Conservation (phyloP, 2,797 vertebrate genomes). For the Danio tinwini region DNA sequence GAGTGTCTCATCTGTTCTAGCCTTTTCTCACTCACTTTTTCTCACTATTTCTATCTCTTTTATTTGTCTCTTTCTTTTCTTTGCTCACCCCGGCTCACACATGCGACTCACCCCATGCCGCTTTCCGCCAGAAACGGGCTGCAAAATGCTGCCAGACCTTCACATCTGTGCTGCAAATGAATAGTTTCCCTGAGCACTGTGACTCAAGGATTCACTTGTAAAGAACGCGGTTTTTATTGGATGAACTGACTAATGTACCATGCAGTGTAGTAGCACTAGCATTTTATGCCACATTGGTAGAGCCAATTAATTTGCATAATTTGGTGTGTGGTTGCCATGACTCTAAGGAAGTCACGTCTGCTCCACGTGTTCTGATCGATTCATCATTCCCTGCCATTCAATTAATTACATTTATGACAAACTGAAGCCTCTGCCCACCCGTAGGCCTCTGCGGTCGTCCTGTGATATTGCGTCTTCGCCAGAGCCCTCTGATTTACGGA, state of each 20-base stretch:
- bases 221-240: slow-evolving; percentile 92
- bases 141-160: slow-evolving; percentile 73
- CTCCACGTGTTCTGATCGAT: slow-evolving; percentile 89
- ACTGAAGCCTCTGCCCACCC: slow-evolving; percentile 86
- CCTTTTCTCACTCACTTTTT: slow-evolving; percentile 24
- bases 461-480: slow-evolving; percentile 87
- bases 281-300: slow-evolving; percentile 99
- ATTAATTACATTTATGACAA: slow-evolving; percentile 99
- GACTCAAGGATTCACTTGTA: slow-evolving; percentile 85
- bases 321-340: slow-evolving; percentile 90
- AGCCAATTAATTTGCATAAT: slow-evolving; percentile 99
- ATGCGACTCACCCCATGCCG: slow-evolving; percentile 30
- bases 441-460: slow-evolving; percentile 82
- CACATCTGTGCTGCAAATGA: slow-evolving; percentile 86
- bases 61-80: slow-evolving; percentile 13
- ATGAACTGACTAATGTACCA: slow-evolving; percentile 99
- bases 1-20: slow-evolving; percentile 34
- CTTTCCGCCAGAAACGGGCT: slow-evolving; percentile 35
- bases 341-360: slow-evolving; percentile 89
- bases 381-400: slow-evolving; percentile 92
- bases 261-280: slow-evolving; percentile 94
- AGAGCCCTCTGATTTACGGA: slow-evolving; percentile 92
- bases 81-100: slow-evolving; percentile 27
- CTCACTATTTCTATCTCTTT: slow-evolving; percentile 22
- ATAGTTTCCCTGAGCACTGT: slow-evolving; percentile 83